These are phyloP conservation scores for Pammene aurita DNA, from an alignment of 2,888 invertebrate genomes.

Conservation along the genomic window DNA sequence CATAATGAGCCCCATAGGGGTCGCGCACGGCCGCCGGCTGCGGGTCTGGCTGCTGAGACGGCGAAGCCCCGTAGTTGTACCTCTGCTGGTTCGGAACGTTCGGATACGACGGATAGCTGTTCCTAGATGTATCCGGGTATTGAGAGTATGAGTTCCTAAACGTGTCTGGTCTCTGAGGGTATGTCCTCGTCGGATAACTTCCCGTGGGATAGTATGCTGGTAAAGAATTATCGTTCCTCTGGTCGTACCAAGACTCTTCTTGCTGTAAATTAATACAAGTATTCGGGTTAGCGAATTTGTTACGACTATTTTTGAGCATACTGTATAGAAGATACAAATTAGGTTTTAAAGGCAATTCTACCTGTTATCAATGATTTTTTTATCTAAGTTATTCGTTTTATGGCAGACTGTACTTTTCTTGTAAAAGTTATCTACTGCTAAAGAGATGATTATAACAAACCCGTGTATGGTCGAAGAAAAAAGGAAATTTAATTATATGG, in stretches of 20 bases:
- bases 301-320: too few relatives aligned
- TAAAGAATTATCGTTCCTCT: constrained; percentile 15
- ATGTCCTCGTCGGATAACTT: constrained; percentile 15
- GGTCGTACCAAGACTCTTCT: constrained; percentile 19
- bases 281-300: not conserved
- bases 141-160: constrained; percentile 7
- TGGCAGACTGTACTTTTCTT: too few relatives aligned
- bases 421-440: too few relatives aligned
- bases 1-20: constrained; percentile 58
- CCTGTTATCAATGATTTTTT: too few relatives aligned
- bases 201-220: constrained; percentile 16
- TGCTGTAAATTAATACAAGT: constrained; percentile 15
- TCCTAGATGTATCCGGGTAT: constrained; percentile 43
- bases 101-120: constrained; percentile 43
- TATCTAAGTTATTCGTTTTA: too few relatives aligned
- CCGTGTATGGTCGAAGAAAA: too few relatives aligned
- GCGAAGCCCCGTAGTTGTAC: constrained; percentile 11
- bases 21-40: constrained; percentile 53
- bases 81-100: constrained; percentile 49
- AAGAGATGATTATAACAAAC: too few relatives aligned
- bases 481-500: too few relatives aligned
- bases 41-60: constrained; percentile 30
- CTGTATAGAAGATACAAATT: too few relatives aligned
- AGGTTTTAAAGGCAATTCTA: too few relatives aligned
- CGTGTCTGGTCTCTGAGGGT: constrained; percentile 12